Percentiles rank a stretch among this genome's conserved stretches.
Evolutionary conservation across 2,113 vertebrate genomes (phyloP).

Genomic region (Psophia crepitans): DNA sequence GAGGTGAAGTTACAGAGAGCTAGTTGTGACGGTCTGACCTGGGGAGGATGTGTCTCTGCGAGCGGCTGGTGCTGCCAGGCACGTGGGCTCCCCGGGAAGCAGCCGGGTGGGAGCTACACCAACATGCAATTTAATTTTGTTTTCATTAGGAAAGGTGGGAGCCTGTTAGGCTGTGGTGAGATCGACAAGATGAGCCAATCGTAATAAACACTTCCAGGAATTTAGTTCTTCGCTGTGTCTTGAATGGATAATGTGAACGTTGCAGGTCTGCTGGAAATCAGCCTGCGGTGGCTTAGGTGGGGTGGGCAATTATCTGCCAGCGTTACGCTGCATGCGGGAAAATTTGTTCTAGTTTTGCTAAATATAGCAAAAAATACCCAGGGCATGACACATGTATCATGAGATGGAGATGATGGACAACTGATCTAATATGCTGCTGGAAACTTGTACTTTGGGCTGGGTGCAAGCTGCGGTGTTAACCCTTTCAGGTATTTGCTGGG

Average conservation of each 20-base stretch:
- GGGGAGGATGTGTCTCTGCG: neutral
- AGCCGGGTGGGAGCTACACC: neutral
- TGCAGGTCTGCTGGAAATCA: neutral
- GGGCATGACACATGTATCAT: accelerated
- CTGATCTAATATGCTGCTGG: neutral
- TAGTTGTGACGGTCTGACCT: neutral
- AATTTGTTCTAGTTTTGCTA: neutral
- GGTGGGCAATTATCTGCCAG: neutral
- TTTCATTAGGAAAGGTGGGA: neutral
- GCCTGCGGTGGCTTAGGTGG: neutral
- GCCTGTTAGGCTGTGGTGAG: neutral
- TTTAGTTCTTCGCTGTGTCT: neutral
- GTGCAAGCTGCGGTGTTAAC: neutral
- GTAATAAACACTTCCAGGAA: constrained; percentile 10
- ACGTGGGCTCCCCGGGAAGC: neutral
- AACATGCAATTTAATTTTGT: neutral
- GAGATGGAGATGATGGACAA: neutral
- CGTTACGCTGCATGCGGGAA: neutral
- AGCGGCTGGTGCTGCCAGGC: neutral
- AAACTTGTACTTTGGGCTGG: neutral
- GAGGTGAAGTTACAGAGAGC: neutral
- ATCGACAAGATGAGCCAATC: neutral
- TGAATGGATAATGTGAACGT: neutral
- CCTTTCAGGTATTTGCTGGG: neutral
- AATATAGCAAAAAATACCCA: neutral